Base-by-base conservation (phyloP, 2,888 invertebrate genomes). In the Drepana falcataria region DNA sequence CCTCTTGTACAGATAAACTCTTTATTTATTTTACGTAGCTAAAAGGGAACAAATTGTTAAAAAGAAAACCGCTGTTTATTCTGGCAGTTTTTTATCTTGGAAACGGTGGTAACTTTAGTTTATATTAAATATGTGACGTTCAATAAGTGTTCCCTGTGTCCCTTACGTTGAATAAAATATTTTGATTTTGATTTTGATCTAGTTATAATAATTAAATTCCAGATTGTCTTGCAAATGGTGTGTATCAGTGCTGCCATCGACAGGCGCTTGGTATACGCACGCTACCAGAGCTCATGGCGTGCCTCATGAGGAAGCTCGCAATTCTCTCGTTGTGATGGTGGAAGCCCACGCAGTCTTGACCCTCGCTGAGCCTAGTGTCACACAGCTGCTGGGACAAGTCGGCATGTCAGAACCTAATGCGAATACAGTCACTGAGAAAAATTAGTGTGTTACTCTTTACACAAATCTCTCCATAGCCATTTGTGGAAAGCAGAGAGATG, bases 261-360 rank as follows among this genome's bases (percentile, higher is more conserved):
- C 93, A 2, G 91, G 91, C 9, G 92, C 92, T 9, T 93, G 93
- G 93, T 92, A 92, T 66, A 80, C 87, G 1, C 93, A 93, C 77
- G 93, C 93, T 0, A 91, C 93, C 1, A 79, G 90, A 6, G 74
- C 90, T 2, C 93, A 93, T 74, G 92, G 92, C 37, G 85, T 93
- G 0, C 88, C 92, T 0, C 91, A 91, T 56, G 91, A 87, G 55
- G 93, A 93, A 58, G 93, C 93, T 0, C 84, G 93, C 48, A 92
- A 93, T 69, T 93, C 93, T 0, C 85, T 93, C 2, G 90, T 93
- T 41, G 93, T 93, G 9, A 89, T 93, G 83, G 93, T 93, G 48
- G 93, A 93, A 61, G 93, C 93, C 0, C 93, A 93, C 55, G 93
- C 93, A 35, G 93, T 93, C 0, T 79, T 93, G 1, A 90, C 91